These are phyloP conservation scores for Platygyra sinensis DNA, from an alignment of 64 coral and sea anemone genomes.

Conservation along the genomic window DNA sequence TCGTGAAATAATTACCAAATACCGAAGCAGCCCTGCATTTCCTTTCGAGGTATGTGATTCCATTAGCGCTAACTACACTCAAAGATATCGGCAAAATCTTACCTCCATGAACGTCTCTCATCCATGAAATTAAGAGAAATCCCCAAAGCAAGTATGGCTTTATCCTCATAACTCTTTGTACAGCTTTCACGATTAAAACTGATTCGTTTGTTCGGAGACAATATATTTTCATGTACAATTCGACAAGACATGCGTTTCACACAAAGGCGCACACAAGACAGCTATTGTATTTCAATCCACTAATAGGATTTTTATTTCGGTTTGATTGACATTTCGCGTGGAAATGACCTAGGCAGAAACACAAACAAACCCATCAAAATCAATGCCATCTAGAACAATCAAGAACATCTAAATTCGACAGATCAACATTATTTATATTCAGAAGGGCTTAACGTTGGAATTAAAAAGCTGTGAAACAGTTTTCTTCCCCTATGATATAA, in stretches of 20 bases:
- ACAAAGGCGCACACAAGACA: neutral
- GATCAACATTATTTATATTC: neutral
- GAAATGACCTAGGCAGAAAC: constrained; percentile 11
- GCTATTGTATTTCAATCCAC: constrained; percentile 25
- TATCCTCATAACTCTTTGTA: constrained; percentile 9
- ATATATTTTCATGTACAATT: constrained; percentile 29
- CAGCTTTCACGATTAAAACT: neutral
- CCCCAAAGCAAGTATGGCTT: neutral
- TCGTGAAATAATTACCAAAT: neutral
- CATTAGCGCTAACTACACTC: neutral
- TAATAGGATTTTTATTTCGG: constrained; percentile 18
- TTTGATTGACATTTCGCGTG: constrained; percentile 49
- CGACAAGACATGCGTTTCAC: neutral
- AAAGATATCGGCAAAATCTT: neutral
- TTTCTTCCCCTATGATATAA: neutral
- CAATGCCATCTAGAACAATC: constrained; percentile 15
- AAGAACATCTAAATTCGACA: neutral
- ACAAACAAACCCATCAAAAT: constrained; percentile 3
- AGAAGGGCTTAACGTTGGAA: neutral
- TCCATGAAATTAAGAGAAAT: constrained; percentile 1
- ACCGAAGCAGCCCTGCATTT: neutral
- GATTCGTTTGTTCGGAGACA: neutral
- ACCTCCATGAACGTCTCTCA: neutral
- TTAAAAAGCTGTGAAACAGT: neutral
- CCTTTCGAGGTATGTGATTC: neutral